Percentiles rank a stretch among this genome's conserved stretches.
phyloP scores from a whole-genome alignment of 2,888 invertebrate species.

The Anticlea derivata region DNA sequence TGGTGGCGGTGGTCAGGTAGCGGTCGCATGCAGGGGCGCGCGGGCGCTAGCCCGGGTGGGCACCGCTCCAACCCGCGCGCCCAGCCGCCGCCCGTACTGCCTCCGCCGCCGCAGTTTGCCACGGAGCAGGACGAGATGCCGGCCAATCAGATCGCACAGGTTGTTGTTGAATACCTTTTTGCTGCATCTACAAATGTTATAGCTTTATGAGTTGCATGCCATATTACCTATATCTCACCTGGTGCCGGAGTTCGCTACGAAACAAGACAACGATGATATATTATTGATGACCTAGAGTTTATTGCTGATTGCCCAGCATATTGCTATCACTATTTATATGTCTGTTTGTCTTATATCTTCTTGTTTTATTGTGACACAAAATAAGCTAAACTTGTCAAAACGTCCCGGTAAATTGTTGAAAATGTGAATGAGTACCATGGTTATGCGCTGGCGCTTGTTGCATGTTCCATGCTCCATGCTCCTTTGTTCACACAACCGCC shows the following conservation, averaged over 20 bases:
- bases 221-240: too few species aligned
- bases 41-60: conserved; percentile 78
- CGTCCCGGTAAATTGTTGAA: too few species aligned
- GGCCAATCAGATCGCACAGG: conserved; percentile 80
- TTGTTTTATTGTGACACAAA: too few species aligned
- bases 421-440: neutral
- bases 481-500: conserved; percentile 7
- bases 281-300: too few species aligned
- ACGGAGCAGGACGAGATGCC: conserved; percentile 78
- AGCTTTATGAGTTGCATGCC: too few species aligned
- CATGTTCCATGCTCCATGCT: neutral
- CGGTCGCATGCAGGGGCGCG: conserved; percentile 80
- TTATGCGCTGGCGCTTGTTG: neutral
- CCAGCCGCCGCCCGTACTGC: conserved; percentile 75
- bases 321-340: too few species aligned
- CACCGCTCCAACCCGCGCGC: conserved; percentile 79
- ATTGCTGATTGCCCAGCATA: too few species aligned
- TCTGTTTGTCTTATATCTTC: too few species aligned
- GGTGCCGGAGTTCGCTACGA: too few species aligned
- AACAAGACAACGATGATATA: too few species aligned
- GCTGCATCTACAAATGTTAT: too few species aligned
- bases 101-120: conserved; percentile 77
- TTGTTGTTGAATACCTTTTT: conserved; percentile 38
- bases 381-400: too few species aligned
- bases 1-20: conserved; percentile 64